Evolutionary conservation across 2,797 vertebrate genomes (phyloP).

Genomic region (Hippopotamyrus pictus): DNA sequence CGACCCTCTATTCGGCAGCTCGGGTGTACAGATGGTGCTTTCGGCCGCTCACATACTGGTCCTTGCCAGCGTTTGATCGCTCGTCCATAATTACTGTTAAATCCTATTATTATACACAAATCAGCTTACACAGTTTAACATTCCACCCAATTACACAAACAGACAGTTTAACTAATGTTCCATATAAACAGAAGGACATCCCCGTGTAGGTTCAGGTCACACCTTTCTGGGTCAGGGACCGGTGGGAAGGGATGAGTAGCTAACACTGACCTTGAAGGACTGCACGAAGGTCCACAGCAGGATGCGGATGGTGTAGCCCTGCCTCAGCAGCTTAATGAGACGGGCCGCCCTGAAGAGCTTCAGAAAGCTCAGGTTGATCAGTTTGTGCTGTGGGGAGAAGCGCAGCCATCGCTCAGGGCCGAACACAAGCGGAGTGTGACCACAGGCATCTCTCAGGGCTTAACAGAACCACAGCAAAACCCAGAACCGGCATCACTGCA

Average conservation of each 20-base stretch:
- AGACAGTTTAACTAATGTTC: neutral
- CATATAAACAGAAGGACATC: neutral
- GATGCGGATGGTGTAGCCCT: conserved; percentile 96
- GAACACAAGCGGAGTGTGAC: no score
- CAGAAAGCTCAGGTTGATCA: conserved; percentile 93
- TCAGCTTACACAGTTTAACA: neutral
- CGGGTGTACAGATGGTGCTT: neutral
- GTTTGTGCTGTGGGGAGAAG: conserved; percentile 67
- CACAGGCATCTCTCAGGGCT: neutral
- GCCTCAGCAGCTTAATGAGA: conserved; percentile 89
- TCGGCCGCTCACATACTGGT: neutral
- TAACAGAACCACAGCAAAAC: neutral
- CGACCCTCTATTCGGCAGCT: neutral
- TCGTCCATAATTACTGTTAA: neutral
- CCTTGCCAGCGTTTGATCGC: neutral
- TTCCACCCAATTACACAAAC: neutral
- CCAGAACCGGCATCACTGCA: neutral
- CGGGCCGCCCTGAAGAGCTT: conserved; percentile 87
- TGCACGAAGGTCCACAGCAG: conserved; percentile 97
- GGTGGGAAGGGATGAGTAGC: neutral
- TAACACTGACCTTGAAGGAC: conserved; percentile 85
- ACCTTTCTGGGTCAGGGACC: neutral
- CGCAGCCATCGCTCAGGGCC: neutral
- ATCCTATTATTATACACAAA: neutral
- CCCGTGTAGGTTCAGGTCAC: neutral